Evolutionary conservation across 2,888 invertebrate genomes (phyloP).

Genomic region (Camptogramma bilineatum): DNA sequence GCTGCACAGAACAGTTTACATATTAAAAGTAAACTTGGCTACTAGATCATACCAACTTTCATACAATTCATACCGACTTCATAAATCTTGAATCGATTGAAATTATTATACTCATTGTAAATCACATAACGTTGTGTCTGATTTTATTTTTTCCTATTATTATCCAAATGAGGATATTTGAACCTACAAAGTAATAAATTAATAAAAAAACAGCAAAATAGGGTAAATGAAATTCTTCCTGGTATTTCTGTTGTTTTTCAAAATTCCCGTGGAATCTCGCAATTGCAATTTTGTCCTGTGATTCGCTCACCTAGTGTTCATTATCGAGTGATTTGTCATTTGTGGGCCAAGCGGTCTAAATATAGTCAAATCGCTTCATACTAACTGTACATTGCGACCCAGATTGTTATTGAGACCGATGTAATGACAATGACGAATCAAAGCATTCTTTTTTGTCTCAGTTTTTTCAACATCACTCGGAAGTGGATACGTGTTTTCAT

Average conservation of each 20-base stretch:
- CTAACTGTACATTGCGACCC: slow-evolving; percentile 34
- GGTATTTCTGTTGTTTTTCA: neutral
- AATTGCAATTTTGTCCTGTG: slow-evolving; percentile 6
- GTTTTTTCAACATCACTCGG: slow-evolving; percentile 30
- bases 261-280: neutral
- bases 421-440: slow-evolving; percentile 35
- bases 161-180: no score
- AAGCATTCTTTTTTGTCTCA: slow-evolving; percentile 23
- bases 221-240: neutral
- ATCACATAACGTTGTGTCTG: no score
- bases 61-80: neutral
- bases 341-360: slow-evolving; percentile 31
- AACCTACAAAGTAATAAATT: no score
- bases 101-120: no score
- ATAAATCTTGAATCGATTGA: neutral
- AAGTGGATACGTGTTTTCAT: slow-evolving; percentile 27
- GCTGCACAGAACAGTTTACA: no score
- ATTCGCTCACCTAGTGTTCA: neutral
- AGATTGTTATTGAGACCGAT: slow-evolving; percentile 36
- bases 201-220: neutral
- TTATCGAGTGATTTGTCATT: slow-evolving; percentile 5
- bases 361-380: slow-evolving; percentile 34
- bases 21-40: neutral
- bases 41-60: neutral
- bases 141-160: no score